phyloP scores from a whole-genome alignment of 1,140 invertebrate species.

The Drosophila grimshawi region DNA sequence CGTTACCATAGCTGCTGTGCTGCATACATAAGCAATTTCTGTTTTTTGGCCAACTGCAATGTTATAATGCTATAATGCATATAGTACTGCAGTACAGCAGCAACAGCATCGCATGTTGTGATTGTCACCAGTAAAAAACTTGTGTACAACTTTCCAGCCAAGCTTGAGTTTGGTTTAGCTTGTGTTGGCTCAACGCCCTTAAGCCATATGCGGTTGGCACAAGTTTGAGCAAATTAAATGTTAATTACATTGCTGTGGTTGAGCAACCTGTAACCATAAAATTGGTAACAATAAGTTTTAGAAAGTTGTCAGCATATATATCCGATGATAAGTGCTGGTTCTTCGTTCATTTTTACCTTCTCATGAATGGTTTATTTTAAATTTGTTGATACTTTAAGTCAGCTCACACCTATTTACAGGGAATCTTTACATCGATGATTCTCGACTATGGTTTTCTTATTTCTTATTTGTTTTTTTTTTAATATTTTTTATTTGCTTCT shows the following conservation, averaged over 20 bases:
- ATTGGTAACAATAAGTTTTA: neutral
- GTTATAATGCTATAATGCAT: slow-evolving; percentile 68
- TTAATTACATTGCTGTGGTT: slow-evolving; percentile 67
- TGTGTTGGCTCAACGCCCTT: slow-evolving; percentile 21
- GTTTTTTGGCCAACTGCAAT: slow-evolving; percentile 47
- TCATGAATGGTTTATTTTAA: neutral
- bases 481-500: slow-evolving; percentile 18
- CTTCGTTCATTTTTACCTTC: neutral
- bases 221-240: slow-evolving; percentile 77
- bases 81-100: slow-evolving; percentile 36
- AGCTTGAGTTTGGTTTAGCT: slow-evolving; percentile 17
- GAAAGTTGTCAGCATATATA: neutral
- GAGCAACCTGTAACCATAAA: slow-evolving; percentile 25
- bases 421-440: neutral
- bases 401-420: neutral
- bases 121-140: slow-evolving; percentile 64
- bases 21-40: slow-evolving; percentile 46
- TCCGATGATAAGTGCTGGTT: neutral
- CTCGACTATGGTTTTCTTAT: neutral
- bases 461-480: slow-evolving; percentile 22
- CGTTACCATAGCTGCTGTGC: slow-evolving; percentile 31
- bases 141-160: slow-evolving; percentile 17
- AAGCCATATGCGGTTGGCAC: slow-evolving; percentile 37
- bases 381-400: neutral
- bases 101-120: slow-evolving; percentile 43